Conservation (phyloP, 92 coral and sea anemone species). For the Meandrina meandrites region DNA sequence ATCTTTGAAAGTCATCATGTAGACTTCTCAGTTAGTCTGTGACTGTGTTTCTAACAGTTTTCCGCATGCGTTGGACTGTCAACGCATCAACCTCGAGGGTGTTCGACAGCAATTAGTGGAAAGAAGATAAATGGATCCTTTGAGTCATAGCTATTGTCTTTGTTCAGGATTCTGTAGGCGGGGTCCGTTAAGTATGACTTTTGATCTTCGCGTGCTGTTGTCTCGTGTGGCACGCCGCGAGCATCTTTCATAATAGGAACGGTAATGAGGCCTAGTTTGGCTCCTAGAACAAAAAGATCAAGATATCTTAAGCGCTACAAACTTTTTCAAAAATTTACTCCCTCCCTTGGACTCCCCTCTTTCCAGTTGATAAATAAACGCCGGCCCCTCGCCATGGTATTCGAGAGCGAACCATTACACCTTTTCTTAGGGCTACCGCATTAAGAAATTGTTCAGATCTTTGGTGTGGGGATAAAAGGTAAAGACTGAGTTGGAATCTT, state of each 20-base stretch:
- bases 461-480: neutral
- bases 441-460: neutral
- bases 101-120: conserved; percentile 68
- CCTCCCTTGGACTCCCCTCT: neutral
- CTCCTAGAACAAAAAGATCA: neutral
- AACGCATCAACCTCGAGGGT: conserved; percentile 59
- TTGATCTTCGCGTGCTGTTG: conserved; percentile 74
- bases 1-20: no score
- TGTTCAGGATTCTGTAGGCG: conserved; percentile 71
- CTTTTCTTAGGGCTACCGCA: neutral
- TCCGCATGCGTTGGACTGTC: neutral
- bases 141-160: conserved; percentile 68
- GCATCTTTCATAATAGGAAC: conserved; percentile 63
- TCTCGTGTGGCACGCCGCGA: conserved; percentile 78
- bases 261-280: conserved; percentile 3
- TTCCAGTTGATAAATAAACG: neutral
- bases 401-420: neutral
- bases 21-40: no score
- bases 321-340: neutral
- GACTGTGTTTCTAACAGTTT: no score
- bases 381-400: no score
- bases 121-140: conserved; percentile 73
- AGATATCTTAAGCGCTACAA: neutral
- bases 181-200: conserved; percentile 77
- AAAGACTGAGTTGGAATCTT: neutral